Conservation (phyloP, 2,797 vertebrate species). For the Smutsia temminckii region DNA sequence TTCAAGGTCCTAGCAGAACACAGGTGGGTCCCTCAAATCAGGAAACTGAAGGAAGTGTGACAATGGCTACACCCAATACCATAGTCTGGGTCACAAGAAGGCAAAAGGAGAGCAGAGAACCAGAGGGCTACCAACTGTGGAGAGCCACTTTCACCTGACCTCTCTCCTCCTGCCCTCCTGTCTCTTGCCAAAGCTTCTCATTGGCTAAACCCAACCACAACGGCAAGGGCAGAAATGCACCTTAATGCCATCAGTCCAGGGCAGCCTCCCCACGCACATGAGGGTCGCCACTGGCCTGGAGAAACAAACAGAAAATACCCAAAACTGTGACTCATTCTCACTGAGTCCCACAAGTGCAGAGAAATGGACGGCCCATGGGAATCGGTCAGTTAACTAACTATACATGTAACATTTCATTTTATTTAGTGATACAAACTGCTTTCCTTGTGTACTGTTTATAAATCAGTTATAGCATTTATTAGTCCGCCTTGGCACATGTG, state of each 20-base stretch:
- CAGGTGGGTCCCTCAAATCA: background rate
- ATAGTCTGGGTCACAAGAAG: background rate
- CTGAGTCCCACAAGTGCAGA: background rate
- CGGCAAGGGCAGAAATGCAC: background rate
- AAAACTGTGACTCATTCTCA: background rate
- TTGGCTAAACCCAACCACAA: background rate
- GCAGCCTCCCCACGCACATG: background rate
- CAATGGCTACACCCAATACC: background rate
- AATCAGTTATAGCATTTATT: background rate
- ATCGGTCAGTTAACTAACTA: background rate
- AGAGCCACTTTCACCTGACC: no score
- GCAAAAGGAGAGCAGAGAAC: background rate
- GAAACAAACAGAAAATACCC: background rate
- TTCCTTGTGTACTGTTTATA: background rate
- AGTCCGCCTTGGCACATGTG: background rate
- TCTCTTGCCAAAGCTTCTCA: background rate
- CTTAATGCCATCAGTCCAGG: fast-evolving
- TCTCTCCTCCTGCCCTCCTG: background rate
- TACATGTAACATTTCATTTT: background rate
- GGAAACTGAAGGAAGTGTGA: background rate
- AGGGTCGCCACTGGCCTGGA: background rate
- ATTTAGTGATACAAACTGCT: background rate
- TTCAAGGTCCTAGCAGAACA: background rate
- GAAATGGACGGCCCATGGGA: background rate
- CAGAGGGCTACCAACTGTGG: background rate